phyloP scores from a whole-genome alignment of 2,797 vertebrate genomes.

The Carduelis carduelis region DNA sequence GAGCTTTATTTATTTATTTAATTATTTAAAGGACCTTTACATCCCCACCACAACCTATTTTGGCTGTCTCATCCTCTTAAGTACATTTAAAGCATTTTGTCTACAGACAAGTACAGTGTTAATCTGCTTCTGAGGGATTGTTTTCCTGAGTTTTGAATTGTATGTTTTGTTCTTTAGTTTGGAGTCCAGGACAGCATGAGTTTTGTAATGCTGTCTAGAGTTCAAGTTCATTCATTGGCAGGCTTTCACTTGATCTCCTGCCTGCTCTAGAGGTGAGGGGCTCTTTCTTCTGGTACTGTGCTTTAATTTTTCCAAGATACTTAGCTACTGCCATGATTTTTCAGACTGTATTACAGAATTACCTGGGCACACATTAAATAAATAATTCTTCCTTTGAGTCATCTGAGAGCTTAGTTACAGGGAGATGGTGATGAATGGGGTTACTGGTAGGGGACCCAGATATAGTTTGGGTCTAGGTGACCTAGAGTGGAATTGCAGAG shows the following conservation, averaged over 20 bases:
- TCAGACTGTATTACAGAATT: not conserved
- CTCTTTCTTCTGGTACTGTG: not conserved
- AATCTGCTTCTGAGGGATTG: not conserved
- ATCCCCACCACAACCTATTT: not conserved
- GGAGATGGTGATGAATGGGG: not conserved
- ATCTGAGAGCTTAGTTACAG: not conserved
- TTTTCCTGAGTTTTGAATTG: not conserved
- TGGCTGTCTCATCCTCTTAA: not conserved
- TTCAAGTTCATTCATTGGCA: not conserved
- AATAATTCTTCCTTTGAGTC: not conserved
- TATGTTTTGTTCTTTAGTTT: not conserved
- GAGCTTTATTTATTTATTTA: not conserved
- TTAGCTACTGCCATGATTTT: not conserved
- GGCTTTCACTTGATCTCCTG: not conserved
- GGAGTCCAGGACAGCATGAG: not conserved
- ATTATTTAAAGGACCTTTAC: not conserved
- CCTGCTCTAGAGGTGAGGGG: not conserved
- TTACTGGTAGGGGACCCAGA: not conserved
- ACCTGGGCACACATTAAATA: not conserved
- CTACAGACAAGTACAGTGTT: not conserved
- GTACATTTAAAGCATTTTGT: not conserved
- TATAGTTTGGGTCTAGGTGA: not conserved
- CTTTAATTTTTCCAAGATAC: not conserved
- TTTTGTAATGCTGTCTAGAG: not conserved
- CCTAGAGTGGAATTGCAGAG: not conserved